Percentiles rank a stretch among this genome's conserved stretches.
Conservation (phyloP, 2,797 vertebrate species). For the Mastacembelus armatus region DNA sequence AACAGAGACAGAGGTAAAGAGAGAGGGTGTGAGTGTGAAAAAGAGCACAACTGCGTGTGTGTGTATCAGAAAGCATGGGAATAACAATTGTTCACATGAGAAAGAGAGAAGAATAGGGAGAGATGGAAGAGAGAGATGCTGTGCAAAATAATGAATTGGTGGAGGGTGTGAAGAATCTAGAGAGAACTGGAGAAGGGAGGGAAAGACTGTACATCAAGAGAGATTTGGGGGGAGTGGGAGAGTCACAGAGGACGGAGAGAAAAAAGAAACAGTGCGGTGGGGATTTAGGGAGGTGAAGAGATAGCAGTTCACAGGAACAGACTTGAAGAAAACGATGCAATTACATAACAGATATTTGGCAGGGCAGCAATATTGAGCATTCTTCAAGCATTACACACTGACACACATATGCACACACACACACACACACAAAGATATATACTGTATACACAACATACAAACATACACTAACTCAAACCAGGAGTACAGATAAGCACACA, state of each 20-base stretch:
- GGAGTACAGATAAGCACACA: constrained; percentile 32
- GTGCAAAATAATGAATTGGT: constrained; percentile 36
- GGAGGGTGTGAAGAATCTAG: constrained; percentile 24
- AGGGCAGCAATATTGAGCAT: constrained; percentile 57
- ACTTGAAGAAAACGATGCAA: constrained; percentile 67
- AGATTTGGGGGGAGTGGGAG: constrained; percentile 16
- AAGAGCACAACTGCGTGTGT: constrained; percentile 26
- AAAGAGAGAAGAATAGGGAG: constrained; percentile 6
- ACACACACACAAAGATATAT: constrained; percentile 20
- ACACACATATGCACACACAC: constrained; percentile 17
- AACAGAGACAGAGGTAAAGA: constrained; percentile 5
- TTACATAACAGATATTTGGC: constrained; percentile 78
- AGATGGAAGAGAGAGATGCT: constrained; percentile 7
- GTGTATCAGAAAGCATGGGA: constrained; percentile 41
- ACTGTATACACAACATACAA: no score
- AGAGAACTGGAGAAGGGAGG: constrained; percentile 4
- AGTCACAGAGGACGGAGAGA: background rate
- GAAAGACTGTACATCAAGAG: constrained; percentile 27
- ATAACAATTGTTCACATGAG: constrained; percentile 41
- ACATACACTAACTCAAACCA: constrained; percentile 24
- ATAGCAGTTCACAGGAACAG: constrained; percentile 77
- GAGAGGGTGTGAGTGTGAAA: constrained; percentile 35
- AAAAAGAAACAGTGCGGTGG: constrained; percentile 23
- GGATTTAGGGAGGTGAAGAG: constrained; percentile 60
- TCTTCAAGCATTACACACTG: constrained; percentile 52